These are phyloP conservation scores for Gyrodactylus salaris DNA, from an alignment of 1,140 invertebrate species.

Conservation along the genomic window DNA sequence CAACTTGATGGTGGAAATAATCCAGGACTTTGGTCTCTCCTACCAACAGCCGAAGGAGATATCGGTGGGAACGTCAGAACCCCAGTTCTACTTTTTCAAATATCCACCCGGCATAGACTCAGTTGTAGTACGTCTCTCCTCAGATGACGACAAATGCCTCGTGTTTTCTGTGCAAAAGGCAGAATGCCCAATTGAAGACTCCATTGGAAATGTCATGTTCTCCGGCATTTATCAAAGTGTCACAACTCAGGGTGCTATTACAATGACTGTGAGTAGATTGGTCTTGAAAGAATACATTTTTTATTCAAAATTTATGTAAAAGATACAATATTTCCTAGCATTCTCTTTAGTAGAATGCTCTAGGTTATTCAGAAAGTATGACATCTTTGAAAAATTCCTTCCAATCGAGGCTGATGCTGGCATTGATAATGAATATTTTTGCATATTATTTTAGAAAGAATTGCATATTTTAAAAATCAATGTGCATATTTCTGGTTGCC, in stretches of 20 bases:
- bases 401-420: too few relatives aligned
- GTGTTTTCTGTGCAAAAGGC: slow-evolving; percentile 37
- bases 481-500: too few relatives aligned
- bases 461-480: too few relatives aligned
- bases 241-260: background rate
- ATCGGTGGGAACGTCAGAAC: slow-evolving; percentile 8
- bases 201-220: background rate
- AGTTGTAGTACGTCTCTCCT: slow-evolving; percentile 31
- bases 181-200: slow-evolving; percentile 10
- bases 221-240: background rate
- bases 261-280: background rate
- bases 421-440: too few relatives aligned
- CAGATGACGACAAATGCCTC: slow-evolving; percentile 30
- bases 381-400: background rate
- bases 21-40: background rate
- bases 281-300: too few relatives aligned
- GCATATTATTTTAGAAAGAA: too few relatives aligned
- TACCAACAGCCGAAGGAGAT: background rate
- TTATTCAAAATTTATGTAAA: too few relatives aligned
- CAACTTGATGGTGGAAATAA: background rate
- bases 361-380: background rate
- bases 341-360: background rate
- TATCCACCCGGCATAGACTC: slow-evolving; percentile 24
- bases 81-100: slow-evolving; percentile 23
- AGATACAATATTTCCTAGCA: too few relatives aligned